A percentile compares a stretch with the other conserved stretches of the same genome.
Conservation (phyloP, 2,113 vertebrate genomes). For the Ivindomyrus marchei region DNA sequence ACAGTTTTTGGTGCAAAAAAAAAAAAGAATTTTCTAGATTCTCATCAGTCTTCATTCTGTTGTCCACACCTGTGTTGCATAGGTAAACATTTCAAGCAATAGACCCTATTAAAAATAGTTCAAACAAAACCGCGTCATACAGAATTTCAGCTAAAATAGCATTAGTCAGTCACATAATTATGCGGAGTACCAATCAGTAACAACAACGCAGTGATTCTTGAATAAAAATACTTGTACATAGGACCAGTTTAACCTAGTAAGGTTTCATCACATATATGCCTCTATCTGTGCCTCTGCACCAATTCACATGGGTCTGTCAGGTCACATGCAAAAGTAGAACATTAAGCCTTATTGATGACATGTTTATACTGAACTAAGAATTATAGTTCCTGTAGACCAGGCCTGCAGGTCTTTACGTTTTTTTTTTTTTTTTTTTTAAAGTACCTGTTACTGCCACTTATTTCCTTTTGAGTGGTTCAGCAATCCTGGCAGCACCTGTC, state of each 20-base stretch:
- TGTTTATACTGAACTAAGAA: background rate
- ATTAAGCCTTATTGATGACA: background rate
- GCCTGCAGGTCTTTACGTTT: background rate
- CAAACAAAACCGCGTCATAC: background rate
- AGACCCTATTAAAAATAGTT: background rate
- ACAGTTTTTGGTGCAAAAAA: background rate
- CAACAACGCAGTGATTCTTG: background rate
- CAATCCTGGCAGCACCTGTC: slow-evolving; percentile 14
- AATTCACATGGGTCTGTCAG: background rate
- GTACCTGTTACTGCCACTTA: background rate
- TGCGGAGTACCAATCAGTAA: background rate
- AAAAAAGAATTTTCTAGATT: background rate
- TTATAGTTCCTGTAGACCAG: background rate
- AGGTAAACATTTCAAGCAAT: background rate
- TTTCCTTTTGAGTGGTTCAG: background rate
- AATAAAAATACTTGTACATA: background rate
- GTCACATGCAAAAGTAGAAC: background rate
- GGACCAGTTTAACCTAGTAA: background rate
- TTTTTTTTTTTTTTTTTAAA: background rate
- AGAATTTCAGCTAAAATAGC: background rate
- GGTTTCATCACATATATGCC: background rate
- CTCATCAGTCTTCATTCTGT: background rate
- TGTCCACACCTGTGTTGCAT: background rate
- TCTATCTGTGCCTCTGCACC: background rate
- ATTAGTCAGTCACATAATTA: background rate